phyloP scores from a whole-genome alignment of 2,113 vertebrate genomes.

The Scytalopus superciliaris region DNA sequence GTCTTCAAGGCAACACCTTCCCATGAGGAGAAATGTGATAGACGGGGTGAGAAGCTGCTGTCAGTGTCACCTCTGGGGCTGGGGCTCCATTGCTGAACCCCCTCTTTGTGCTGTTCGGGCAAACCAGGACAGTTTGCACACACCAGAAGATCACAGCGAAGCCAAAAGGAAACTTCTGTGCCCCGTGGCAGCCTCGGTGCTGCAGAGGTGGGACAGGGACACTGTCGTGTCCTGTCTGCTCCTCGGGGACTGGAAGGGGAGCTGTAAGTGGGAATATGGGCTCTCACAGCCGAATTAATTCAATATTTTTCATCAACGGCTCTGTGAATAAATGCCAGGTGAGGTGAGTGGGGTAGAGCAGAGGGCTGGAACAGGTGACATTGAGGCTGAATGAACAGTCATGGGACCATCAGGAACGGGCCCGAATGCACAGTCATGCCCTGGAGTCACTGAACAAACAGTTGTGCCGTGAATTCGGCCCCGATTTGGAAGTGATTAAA shows the following conservation, averaged over 20 bases:
- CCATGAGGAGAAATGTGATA: background rate
- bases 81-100: fast-evolving
- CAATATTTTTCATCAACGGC: background rate
- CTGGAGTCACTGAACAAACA: background rate
- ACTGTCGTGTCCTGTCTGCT: fast-evolving
- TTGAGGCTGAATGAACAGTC: background rate
- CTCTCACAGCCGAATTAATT: background rate
- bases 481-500: background rate
- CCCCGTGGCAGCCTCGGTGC: background rate
- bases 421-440: background rate
- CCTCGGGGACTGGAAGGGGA: background rate
- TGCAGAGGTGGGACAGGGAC: background rate
- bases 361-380: background rate
- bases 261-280: fast-evolving
- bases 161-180: too few species aligned
- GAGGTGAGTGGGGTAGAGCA: background rate
- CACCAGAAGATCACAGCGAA: background rate
- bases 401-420: background rate
- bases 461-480: background rate
- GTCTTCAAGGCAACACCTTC: background rate
- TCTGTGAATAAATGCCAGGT: background rate
- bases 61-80: background rate
- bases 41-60: background rate
- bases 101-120: background rate
- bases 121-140: background rate